These are phyloP conservation scores for Sphinx pinastri DNA, from an alignment of 2,888 invertebrate species.

Conservation along the genomic window DNA sequence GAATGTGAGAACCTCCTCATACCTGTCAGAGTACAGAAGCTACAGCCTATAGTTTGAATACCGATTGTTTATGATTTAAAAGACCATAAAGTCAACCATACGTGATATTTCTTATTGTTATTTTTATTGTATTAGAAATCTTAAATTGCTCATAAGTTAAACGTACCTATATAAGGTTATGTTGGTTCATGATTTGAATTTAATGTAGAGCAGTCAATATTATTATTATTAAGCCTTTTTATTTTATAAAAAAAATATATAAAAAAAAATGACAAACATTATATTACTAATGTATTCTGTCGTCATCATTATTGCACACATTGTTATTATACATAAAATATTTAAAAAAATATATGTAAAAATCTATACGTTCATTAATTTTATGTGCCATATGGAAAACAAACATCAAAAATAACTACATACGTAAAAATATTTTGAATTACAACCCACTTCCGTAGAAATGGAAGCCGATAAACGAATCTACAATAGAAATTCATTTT, in stretches of 20 bases:
- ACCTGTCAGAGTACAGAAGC: not conserved
- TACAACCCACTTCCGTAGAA: slow-evolving; percentile 11
- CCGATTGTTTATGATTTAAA: slow-evolving; percentile 20
- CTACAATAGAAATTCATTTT: slow-evolving; percentile 22
- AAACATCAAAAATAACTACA: not conserved
- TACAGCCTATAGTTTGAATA: not conserved
- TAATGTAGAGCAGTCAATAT: too few relatives aligned
- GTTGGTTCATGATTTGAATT: too few relatives aligned
- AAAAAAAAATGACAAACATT: too few relatives aligned
- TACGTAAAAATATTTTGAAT: not conserved
- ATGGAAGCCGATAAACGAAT: slow-evolving; percentile 20
- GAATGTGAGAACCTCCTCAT: slow-evolving; percentile 42
- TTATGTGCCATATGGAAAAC: not conserved
- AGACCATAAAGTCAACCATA: slow-evolving; percentile 2
- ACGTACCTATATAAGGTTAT: not conserved
- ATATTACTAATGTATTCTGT: too few relatives aligned
- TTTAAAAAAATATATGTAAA: too few relatives aligned
- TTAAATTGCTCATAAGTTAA: not conserved
- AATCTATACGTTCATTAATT: not conserved
- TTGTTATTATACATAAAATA: too few relatives aligned
- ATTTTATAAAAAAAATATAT: too few relatives aligned
- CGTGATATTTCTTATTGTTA: slow-evolving; percentile 11
- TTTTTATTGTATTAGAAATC: slow-evolving; percentile 9
- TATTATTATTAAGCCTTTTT: too few relatives aligned
- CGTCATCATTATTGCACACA: too few relatives aligned